phyloP scores from a whole-genome alignment of 1,140 invertebrate genomes.

The Drosophila parvula region DNA sequence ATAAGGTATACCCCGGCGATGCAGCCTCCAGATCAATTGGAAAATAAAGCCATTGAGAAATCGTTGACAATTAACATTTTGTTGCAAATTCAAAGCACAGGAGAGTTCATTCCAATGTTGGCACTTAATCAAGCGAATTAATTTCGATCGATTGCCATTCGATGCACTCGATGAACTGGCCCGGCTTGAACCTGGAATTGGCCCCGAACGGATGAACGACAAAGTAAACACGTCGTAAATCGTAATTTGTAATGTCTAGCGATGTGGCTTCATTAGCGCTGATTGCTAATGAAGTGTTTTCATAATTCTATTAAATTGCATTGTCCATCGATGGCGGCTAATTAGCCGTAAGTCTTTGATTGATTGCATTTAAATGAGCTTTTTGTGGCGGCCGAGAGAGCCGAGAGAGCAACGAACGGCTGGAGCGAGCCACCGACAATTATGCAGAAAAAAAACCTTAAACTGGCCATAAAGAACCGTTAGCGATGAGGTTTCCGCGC shows the following conservation, averaged over 20 bases:
- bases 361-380: conserved; percentile 54
- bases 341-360: conserved; percentile 40
- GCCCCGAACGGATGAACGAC: neutral
- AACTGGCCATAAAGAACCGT: conserved; percentile 55
- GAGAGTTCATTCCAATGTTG: conserved; percentile 18
- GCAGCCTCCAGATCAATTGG: conserved; percentile 7
- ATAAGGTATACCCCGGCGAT: neutral
- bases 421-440: conserved; percentile 24
- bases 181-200: neutral
- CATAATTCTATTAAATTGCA: conserved; percentile 50
- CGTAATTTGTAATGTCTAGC: neutral
- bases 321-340: conserved; percentile 1
- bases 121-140: conserved; percentile 13
- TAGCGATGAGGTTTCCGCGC: conserved; percentile 51
- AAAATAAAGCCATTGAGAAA: conserved; percentile 17
- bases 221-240: conserved; percentile 36
- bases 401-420: conserved; percentile 24
- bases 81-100: neutral
- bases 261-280: conserved; percentile 27
- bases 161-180: conserved; percentile 16
- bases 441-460: conserved; percentile 56
- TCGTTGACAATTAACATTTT: conserved; percentile 24
- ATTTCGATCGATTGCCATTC: conserved; percentile 12
- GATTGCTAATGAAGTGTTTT: conserved; percentile 49
- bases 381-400: neutral